These are phyloP conservation scores for Drosophila recens DNA, from an alignment of 2,888 invertebrate species.

Conservation along the genomic window DNA sequence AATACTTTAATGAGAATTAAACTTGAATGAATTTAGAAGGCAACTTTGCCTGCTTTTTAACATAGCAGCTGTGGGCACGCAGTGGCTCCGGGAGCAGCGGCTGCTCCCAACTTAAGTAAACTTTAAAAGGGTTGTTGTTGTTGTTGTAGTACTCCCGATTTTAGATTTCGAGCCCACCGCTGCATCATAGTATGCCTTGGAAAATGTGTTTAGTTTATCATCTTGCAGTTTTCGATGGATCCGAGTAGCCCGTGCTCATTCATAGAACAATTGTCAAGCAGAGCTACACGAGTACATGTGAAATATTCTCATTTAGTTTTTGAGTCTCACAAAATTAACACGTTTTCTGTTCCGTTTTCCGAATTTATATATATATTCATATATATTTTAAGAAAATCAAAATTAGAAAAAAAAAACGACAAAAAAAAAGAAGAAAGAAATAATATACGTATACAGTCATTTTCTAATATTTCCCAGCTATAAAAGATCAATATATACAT, in stretches of 20 bases:
- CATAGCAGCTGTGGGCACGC: no score
- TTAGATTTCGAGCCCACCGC: no score
- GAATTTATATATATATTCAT: conserved; percentile 44
- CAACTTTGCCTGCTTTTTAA: neutral
- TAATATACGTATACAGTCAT: neutral
- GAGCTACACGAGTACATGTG: conserved; percentile 1
- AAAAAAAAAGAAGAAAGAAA: neutral
- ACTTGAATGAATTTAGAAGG: neutral
- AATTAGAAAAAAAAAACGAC: conserved; percentile 27
- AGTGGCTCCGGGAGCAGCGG: no score
- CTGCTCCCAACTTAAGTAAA: no score
- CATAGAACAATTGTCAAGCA: neutral
- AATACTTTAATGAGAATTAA: no score
- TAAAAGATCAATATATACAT: neutral
- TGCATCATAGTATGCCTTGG: neutral
- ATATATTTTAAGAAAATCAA: conserved; percentile 53
- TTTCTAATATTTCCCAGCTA: neutral
- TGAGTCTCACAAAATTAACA: conserved; percentile 77
- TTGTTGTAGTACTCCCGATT: no score
- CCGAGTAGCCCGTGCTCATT: conserved; percentile 13
- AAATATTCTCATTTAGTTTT: conserved; percentile 64
- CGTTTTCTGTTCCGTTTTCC: conserved; percentile 68
- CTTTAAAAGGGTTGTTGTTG: no score
- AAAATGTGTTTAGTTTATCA: neutral
- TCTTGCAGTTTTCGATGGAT: neutral